phyloP scores from a whole-genome alignment of 2,888 invertebrate genomes.

The Atethmia centrago region DNA sequence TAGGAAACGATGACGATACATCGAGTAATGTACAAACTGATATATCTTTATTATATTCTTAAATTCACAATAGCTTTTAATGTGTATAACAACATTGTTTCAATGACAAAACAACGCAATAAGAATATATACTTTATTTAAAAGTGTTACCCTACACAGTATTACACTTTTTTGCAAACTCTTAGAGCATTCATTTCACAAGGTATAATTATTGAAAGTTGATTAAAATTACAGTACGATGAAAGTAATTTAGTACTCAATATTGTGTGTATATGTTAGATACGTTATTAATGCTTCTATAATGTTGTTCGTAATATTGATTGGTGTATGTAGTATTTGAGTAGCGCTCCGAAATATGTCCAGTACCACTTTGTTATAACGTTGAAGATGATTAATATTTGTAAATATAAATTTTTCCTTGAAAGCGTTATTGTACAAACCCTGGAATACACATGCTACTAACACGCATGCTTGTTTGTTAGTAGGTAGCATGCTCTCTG shows the following conservation, averaged over 20 bases:
- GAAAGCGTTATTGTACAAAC: not conserved
- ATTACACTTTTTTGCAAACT: conserved; percentile 45
- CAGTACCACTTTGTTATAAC: not conserved
- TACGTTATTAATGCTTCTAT: conserved; percentile 46
- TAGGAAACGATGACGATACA: conserved; percentile 14
- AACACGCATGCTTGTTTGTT: too few relatives aligned
- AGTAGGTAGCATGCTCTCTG: too few relatives aligned
- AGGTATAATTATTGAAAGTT: conserved; percentile 20
- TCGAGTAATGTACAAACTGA: conserved; percentile 42
- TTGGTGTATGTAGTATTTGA: conserved; percentile 24
- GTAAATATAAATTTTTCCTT: not conserved
- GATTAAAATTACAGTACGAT: conserved; percentile 27
- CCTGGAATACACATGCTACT: too few relatives aligned
- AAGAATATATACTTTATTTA: conserved; percentile 20
- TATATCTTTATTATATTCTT: not conserved
- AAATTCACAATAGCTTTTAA: conserved; percentile 26
- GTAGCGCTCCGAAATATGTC: conserved; percentile 22
- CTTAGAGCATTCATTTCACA: conserved; percentile 30
- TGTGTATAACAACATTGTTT: conserved; percentile 15
- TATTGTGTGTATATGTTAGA: conserved; percentile 36
- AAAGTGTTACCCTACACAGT: conserved; percentile 43
- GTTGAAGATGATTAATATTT: not conserved
- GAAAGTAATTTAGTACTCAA: conserved; percentile 21
- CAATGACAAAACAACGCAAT: conserved; percentile 40
- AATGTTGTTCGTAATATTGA: conserved; percentile 48